Conservation (phyloP, 2,888 invertebrate genomes). For the Eilema depressum region DNA sequence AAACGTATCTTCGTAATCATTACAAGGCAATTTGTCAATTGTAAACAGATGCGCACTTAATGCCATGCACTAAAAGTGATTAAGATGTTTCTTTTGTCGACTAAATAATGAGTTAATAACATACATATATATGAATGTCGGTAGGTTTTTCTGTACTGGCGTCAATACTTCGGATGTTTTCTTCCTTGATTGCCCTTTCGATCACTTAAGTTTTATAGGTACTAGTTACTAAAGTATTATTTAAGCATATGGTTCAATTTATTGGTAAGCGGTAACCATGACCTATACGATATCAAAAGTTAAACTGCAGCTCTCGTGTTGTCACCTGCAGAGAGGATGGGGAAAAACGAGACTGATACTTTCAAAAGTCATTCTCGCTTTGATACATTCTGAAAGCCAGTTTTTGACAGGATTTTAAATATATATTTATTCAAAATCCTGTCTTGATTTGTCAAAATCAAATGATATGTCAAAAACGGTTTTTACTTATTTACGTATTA, state of each 20-base stretch:
- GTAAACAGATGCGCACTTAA: background rate
- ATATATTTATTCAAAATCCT: too few relatives aligned
- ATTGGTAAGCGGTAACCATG: background rate
- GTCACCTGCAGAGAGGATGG: too few relatives aligned
- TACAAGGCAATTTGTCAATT: constrained; percentile 28
- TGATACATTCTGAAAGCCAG: too few relatives aligned
- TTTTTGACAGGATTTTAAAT: too few relatives aligned
- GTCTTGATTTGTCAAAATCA: too few relatives aligned
- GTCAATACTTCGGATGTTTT: background rate
- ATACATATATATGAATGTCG: background rate
- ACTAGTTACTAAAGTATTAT: background rate
- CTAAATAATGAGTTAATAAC: constrained; percentile 8
- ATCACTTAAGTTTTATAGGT: background rate
- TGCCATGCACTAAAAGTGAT: background rate
- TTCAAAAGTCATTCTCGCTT: too few relatives aligned
- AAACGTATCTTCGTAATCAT: constrained; percentile 25
- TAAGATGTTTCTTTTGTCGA: constrained; percentile 4
- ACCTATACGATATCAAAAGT: background rate
- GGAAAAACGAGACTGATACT: too few relatives aligned
- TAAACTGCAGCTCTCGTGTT: background rate
- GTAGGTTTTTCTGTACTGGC: background rate
- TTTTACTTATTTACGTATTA: too few relatives aligned
- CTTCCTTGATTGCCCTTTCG: background rate
- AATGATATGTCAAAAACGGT: too few relatives aligned
- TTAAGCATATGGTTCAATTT: background rate